These are phyloP conservation scores for Colletes collaris DNA, from an alignment of 2,888 invertebrate genomes.

Conservation along the genomic window DNA sequence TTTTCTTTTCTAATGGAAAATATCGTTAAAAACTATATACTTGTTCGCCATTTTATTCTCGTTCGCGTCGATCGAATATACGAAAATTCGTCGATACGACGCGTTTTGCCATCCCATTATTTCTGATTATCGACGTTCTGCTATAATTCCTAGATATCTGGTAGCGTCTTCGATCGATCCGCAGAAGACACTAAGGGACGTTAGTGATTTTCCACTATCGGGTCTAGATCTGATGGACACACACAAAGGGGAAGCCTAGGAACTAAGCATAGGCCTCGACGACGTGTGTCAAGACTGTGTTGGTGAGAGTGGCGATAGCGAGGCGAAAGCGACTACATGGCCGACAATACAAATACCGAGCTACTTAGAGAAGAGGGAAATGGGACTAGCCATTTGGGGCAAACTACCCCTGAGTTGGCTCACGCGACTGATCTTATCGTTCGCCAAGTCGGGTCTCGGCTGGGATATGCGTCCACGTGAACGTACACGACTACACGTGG, in stretches of 20 bases:
- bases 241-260: slow-evolving; percentile 27
- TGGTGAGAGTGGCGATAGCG: slow-evolving; percentile 50
- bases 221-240: slow-evolving; percentile 36
- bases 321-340: slow-evolving; percentile 49
- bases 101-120: too few relatives aligned
- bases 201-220: slow-evolving; percentile 56
- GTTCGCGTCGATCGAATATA: too few relatives aligned
- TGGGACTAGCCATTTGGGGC: slow-evolving; percentile 77
- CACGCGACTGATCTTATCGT: slow-evolving; percentile 80
- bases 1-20: too few relatives aligned
- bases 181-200: slow-evolving; percentile 10
- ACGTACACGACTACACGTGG: slow-evolving; percentile 15
- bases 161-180: neutral
- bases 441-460: slow-evolving; percentile 51
- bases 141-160: too few relatives aligned
- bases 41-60: too few relatives aligned
- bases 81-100: too few relatives aligned
- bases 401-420: slow-evolving; percentile 74
- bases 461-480: slow-evolving; percentile 48
- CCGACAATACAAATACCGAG: slow-evolving; percentile 68
- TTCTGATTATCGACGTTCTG: too few relatives aligned
- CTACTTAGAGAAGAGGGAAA: slow-evolving; percentile 73
- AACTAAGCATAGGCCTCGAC: slow-evolving; percentile 34
- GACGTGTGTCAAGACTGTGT: slow-evolving; percentile 40
- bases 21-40: too few relatives aligned